These are phyloP conservation scores for Agrochola lychnidis DNA, from an alignment of 2,888 invertebrate genomes.

Conservation along the genomic window DNA sequence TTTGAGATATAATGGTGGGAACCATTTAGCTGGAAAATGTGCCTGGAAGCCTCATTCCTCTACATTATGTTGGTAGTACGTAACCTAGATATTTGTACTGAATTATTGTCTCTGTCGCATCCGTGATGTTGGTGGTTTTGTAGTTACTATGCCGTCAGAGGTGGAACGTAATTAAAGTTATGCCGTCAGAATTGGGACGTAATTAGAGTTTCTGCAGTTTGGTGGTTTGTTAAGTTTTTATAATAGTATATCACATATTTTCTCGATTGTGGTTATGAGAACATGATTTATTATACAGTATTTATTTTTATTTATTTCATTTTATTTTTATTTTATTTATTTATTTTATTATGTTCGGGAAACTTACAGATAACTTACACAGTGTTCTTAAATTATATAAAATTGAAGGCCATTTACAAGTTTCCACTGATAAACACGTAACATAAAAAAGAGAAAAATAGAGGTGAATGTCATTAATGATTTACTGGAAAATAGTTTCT, in stretches of 20 bases:
- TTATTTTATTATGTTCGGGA: too few relatives aligned
- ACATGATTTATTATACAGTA: background rate
- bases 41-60: slow-evolving; percentile 74
- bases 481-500: too few relatives aligned
- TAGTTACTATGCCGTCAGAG: slow-evolving; percentile 1
- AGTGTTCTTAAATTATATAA: too few relatives aligned
- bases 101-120: slow-evolving; percentile 57
- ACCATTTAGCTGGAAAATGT: slow-evolving; percentile 83
- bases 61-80: slow-evolving; percentile 60
- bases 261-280: background rate
- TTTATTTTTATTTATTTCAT: too few relatives aligned
- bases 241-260: background rate
- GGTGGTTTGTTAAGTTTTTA: background rate
- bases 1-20: slow-evolving; percentile 82
- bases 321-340: too few relatives aligned
- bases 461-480: too few relatives aligned
- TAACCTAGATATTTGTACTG: slow-evolving; percentile 63
- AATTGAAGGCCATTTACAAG: too few relatives aligned
- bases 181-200: background rate
- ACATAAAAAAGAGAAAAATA: too few relatives aligned
- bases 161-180: slow-evolving; percentile 2
- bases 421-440: too few relatives aligned
- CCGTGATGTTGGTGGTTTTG: slow-evolving; percentile 36
- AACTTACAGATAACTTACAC: too few relatives aligned
- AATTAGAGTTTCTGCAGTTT: slow-evolving; percentile 1